phyloP scores from a whole-genome alignment of 2,797 vertebrate genomes.

The Myotis planiceps region DNA sequence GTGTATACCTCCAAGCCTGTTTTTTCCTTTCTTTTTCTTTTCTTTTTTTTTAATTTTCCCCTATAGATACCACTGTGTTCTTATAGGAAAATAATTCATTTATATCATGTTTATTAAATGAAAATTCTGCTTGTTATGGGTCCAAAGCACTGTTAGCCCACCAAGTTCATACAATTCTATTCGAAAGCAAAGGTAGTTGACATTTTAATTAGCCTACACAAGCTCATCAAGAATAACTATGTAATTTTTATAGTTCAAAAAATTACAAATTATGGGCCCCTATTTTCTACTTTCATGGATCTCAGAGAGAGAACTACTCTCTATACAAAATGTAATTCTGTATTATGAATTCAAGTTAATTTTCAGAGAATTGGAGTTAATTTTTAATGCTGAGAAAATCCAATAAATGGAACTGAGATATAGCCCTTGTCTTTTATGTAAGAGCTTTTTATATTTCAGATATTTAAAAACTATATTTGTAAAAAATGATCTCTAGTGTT shows the following conservation, averaged over 20 bases:
- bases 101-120: not conserved
- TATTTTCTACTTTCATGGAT: constrained; percentile 6
- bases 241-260: constrained; percentile 46
- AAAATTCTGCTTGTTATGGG: not conserved
- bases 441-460: not conserved
- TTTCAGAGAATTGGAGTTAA: constrained; percentile 36
- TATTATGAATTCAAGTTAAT: constrained; percentile 1
- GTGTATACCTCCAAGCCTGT: not conserved
- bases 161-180: not conserved
- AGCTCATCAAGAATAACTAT: not conserved
- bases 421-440: not conserved
- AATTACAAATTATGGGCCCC: not conserved
- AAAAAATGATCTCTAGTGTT: not conserved
- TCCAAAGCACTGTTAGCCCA: not conserved
- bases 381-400: constrained; percentile 47
- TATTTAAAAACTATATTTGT: not conserved
- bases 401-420: not conserved
- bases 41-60: not conserved
- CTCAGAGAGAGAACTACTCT: not conserved
- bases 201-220: not conserved
- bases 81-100: not conserved
- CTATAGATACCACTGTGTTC: not conserved
- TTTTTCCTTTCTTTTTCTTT: not conserved
- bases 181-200: constrained; percentile 24
- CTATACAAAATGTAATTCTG: not conserved